phyloP scores from a whole-genome alignment of 2,888 invertebrate genomes.

The Papilio gigon region DNA sequence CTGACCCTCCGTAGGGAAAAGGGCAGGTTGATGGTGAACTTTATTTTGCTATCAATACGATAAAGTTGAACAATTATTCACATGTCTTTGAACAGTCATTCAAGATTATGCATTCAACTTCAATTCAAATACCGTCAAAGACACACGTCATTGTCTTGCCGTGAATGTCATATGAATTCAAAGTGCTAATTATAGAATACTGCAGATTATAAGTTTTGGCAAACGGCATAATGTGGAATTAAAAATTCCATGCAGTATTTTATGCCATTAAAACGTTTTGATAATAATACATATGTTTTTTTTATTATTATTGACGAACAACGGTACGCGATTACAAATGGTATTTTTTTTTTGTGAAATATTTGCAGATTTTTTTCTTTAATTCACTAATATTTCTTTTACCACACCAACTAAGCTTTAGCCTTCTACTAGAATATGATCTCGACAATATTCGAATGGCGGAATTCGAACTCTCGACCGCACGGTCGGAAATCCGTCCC shows the following conservation, averaged over 20 bases:
- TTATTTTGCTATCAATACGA: background rate
- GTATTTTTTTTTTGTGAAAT: too few relatives aligned
- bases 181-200: conserved; percentile 21
- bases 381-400: too few relatives aligned
- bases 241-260: conserved; percentile 3
- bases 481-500: too few relatives aligned
- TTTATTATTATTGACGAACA: background rate
- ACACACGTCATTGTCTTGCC: conserved; percentile 13
- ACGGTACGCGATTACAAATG: background rate
- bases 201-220: conserved; percentile 9
- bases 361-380: too few relatives aligned
- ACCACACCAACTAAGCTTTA: too few relatives aligned
- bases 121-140: conserved; percentile 17
- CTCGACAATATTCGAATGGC: too few relatives aligned
- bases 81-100: background rate
- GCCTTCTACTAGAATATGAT: too few relatives aligned
- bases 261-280: background rate
- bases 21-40: too few relatives aligned
- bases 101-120: conserved; percentile 22
- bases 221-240: conserved; percentile 10
- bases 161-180: conserved; percentile 23
- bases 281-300: background rate
- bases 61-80: background rate
- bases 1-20: too few relatives aligned
- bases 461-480: too few relatives aligned